Evolutionary conservation across 2,888 invertebrate genomes (phyloP), one percentile per base, ranked within the genome.

Genomic region (Serrognathus titanus): DNA sequence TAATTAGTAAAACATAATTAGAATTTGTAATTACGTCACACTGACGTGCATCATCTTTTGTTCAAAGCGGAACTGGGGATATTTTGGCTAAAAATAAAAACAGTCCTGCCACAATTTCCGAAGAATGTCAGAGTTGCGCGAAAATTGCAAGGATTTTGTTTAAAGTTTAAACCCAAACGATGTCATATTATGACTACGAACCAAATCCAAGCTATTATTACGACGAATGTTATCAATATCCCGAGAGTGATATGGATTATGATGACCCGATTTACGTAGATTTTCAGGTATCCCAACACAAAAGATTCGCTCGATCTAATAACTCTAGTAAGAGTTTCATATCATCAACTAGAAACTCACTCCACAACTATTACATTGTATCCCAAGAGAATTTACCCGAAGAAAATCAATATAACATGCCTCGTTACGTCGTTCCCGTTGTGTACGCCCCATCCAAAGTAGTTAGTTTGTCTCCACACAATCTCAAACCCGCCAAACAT

Each of bases 101-200:
- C 24, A 31, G 24, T 31, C 24, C 24, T 31, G 24, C 24, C 24
- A 31, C 24, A 31, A 31, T 31, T 31, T 31, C 7, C 4, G 24
- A 6, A 31, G 24, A 31, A 31, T 3, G 24, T 31, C 24, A 31
- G 1, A 6, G 2, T 20, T 20, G 20, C 20, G 20, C 3, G 20
- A 20, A 20, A 20, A 31, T 31, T 31, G 24, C 16, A 16, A 31
- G 4, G 24, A 31, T 6, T 31, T 16, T 16, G 1, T 16, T 16
- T 31, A 7, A 31, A 31, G 24, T 31, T 16, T n/a, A 43, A 10
- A 43, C 3, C 13, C 43, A 24, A n/a, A 20, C 10, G 8, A 55
- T 55, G 55, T 37, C 55, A 16, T 55, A 50, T 45, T 55, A 55
- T 37, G 50, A 55, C 2, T 55, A 49, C 46, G 55, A 55, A 38